Conservation (phyloP, 2,888 invertebrate genomes). For the Leptopilina syphax region DNA sequence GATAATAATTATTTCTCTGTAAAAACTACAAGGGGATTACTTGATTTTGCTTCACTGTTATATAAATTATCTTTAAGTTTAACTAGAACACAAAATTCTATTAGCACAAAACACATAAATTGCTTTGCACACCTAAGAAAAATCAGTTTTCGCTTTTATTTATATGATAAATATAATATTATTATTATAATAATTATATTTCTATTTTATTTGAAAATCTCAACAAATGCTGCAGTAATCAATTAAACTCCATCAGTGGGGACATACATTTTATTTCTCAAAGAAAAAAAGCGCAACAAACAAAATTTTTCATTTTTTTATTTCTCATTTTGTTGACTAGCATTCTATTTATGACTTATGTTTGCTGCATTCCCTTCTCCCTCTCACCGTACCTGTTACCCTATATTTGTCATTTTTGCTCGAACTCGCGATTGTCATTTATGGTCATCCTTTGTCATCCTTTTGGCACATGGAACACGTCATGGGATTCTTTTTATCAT, state of each 20-base stretch:
- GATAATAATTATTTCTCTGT: conserved; percentile 50
- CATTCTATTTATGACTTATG: conserved; percentile 73
- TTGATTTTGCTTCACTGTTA: conserved; percentile 73
- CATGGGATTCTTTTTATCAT: conserved; percentile 45
- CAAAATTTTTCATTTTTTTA: conserved; percentile 49
- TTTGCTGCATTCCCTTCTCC: conserved; percentile 68
- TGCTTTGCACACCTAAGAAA: conserved; percentile 2
- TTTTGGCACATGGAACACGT: conserved; percentile 38
- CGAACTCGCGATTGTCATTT: conserved; percentile 46
- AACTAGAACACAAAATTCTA: background rate
- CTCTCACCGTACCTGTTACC: conserved; percentile 44
- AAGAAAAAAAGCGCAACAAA: background rate
- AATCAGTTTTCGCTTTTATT: background rate
- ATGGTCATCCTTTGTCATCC: conserved; percentile 53
- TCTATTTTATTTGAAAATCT: conserved; percentile 1
- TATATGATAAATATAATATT: too few relatives aligned
- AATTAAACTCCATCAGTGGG: conserved; percentile 58
- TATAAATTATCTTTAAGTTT: conserved; percentile 45
- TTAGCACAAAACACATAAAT: conserved; percentile 1
- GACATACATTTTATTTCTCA: background rate
- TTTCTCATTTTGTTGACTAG: conserved; percentile 63
- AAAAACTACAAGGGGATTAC: conserved; percentile 65
- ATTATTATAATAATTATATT: too few relatives aligned
- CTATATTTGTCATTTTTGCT: conserved; percentile 48
- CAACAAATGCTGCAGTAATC: conserved; percentile 62